Conservation (phyloP, 2,888 invertebrate species). For the Sinotaia quadrata region DNA sequence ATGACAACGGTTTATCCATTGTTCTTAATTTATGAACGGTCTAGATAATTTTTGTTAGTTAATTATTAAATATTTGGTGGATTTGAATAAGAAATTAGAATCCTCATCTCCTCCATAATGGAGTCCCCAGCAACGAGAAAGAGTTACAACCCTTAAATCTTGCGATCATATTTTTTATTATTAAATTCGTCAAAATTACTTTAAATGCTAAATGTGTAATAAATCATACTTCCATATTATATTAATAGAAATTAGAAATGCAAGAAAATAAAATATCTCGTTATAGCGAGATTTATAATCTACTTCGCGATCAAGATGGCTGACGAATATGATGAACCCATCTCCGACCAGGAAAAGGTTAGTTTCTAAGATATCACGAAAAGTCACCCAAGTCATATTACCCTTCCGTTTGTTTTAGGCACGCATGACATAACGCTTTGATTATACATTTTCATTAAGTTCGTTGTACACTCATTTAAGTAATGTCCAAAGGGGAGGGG, state of each 20-base stretch:
- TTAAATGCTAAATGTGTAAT: background rate
- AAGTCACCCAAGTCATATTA: no score
- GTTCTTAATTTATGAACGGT: slow-evolving; percentile 26
- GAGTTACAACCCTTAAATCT: background rate
- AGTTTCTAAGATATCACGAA: no score
- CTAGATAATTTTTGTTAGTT: background rate
- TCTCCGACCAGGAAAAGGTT: slow-evolving; percentile 64
- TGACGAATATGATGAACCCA: slow-evolving; percentile 59
- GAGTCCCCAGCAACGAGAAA: slow-evolving; percentile 26
- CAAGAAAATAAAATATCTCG: no score
- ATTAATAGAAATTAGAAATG: background rate
- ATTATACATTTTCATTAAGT: no score
- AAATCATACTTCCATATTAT: background rate
- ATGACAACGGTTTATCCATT: slow-evolving; percentile 58
- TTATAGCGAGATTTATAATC: no score
- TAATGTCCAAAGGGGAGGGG: slow-evolving; percentile 31
- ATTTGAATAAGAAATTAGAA: no score
- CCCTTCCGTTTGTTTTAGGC: no score
- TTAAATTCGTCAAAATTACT: background rate
- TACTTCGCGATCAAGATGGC: slow-evolving; percentile 55
- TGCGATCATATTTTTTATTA: background rate
- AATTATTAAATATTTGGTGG: no score
- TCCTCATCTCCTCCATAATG: slow-evolving; percentile 8
- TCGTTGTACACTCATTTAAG: no score
- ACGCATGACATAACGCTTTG: no score